Percentiles rank a stretch among this genome's conserved stretches.
Evolutionary conservation across 2,888 invertebrate species (phyloP).

Genomic region (Lasioglossum calceatum): DNA sequence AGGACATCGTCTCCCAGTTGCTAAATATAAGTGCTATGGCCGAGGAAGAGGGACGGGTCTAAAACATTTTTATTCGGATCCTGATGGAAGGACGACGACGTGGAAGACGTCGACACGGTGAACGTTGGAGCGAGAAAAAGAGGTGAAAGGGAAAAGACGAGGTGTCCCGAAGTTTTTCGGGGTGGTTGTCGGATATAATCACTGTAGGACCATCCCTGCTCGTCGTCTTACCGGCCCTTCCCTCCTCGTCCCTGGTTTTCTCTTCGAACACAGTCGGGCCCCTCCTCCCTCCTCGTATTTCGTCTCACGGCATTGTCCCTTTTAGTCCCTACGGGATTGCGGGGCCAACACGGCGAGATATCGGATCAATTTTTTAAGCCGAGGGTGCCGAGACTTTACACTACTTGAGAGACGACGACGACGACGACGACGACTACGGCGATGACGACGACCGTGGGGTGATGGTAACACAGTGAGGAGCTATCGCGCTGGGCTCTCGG

Average conservation of each 20-base stretch:
- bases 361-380: slow-evolving; percentile 85
- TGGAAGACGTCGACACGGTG: slow-evolving; percentile 51
- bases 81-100: slow-evolving; percentile 65
- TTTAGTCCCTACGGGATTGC: slow-evolving; percentile 81
- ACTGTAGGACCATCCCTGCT: slow-evolving; percentile 71
- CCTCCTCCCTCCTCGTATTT: slow-evolving; percentile 69
- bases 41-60: slow-evolving; percentile 72
- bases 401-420: slow-evolving; percentile 79
- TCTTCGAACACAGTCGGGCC: slow-evolving; percentile 41
- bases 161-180: slow-evolving; percentile 75
- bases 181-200: slow-evolving; percentile 81
- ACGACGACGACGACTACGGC: slow-evolving; percentile 54
- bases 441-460: slow-evolving; percentile 51
- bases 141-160: slow-evolving; percentile 56
- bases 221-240: slow-evolving; percentile 61
- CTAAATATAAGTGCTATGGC: slow-evolving; percentile 81
- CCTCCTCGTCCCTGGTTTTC: slow-evolving; percentile 54
- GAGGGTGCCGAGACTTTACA: slow-evolving; percentile 84
- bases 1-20: slow-evolving; percentile 76
- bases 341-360: slow-evolving; percentile 83
- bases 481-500: slow-evolving; percentile 50
- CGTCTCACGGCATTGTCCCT: slow-evolving; percentile 82
- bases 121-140: slow-evolving; percentile 42
- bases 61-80: slow-evolving; percentile 79
- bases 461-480: slow-evolving; percentile 43